phyloP scores from a whole-genome alignment of 2,888 invertebrate genomes.

The Drosophila neonasuta region DNA sequence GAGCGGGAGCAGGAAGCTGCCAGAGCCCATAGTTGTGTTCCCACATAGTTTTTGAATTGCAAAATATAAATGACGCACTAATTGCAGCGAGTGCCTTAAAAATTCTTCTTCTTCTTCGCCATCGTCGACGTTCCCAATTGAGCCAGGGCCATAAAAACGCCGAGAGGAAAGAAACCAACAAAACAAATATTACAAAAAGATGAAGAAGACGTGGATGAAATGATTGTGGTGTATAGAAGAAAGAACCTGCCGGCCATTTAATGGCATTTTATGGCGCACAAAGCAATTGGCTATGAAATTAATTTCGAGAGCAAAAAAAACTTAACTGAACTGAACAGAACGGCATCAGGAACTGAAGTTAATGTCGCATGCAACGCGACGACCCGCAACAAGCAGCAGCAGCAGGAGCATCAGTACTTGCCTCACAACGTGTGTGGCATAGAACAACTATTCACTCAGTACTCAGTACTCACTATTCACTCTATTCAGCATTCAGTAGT shows the following conservation, averaged over 20 bases:
- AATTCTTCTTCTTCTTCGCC: constrained; percentile 31
- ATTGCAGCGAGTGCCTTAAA: constrained; percentile 60
- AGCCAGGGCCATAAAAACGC: constrained; percentile 54
- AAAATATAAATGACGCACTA: constrained; percentile 75
- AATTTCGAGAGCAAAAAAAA: constrained; percentile 58
- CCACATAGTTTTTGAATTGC: constrained; percentile 73
- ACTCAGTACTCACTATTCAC: constrained; percentile 13
- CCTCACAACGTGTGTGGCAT: constrained; percentile 55
- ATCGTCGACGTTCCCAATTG: constrained; percentile 53
- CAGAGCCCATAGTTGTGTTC: constrained; percentile 35
- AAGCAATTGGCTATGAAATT: constrained; percentile 74
- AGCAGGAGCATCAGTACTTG: constrained; percentile 11
- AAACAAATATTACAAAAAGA: neutral
- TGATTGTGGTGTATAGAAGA: constrained; percentile 10
- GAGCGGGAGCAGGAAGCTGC: constrained; percentile 14
- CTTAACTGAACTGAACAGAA: constrained; percentile 2
- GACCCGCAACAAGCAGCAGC: constrained; percentile 35
- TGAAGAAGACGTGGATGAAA: neutral
- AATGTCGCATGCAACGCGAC: constrained; percentile 72
- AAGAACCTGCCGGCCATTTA: constrained; percentile 50
- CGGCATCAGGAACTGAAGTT: constrained; percentile 61
- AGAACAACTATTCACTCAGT: constrained; percentile 17
- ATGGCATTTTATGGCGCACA: constrained; percentile 67
- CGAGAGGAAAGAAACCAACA: constrained; percentile 26
- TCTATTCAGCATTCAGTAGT: constrained; percentile 17